Conservation (phyloP, 2,797 vertebrate genomes). For the Sebastolobus alascanus region DNA sequence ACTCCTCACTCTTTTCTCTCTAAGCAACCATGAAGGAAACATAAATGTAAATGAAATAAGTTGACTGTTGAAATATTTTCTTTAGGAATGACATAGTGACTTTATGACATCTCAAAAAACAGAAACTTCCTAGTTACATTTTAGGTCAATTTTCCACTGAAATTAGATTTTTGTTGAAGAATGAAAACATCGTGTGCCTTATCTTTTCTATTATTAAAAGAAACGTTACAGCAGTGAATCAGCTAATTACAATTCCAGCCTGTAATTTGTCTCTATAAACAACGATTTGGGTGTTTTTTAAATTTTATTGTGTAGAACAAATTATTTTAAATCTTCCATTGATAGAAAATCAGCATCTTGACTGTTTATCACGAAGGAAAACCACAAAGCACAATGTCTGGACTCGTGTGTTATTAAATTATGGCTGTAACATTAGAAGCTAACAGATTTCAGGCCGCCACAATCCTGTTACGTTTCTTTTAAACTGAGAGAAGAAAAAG, state of each 20-base stretch:
- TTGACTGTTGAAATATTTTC: slow-evolving; percentile 40
- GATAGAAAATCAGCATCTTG: slow-evolving; percentile 20
- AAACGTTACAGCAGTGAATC: slow-evolving; percentile 9
- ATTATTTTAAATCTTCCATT: slow-evolving; percentile 18
- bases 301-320: not conserved
- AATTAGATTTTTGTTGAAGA: slow-evolving; percentile 33
- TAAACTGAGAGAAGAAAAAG: slow-evolving; percentile 22
- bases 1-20: slow-evolving; percentile 63
- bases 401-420: slow-evolving; percentile 27
- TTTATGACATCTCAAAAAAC: slow-evolving; percentile 32
- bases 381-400: slow-evolving; percentile 36
- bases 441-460: slow-evolving; percentile 16
- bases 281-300: slow-evolving; percentile 1
- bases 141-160: slow-evolving; percentile 25
- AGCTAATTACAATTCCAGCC: not conserved
- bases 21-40: slow-evolving; percentile 75
- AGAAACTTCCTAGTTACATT: slow-evolving; percentile 17
- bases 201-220: slow-evolving; percentile 49
- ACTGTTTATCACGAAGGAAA: slow-evolving; percentile 48
- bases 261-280: slow-evolving; percentile 5
- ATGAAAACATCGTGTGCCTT: slow-evolving; percentile 72
- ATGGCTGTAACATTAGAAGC: slow-evolving; percentile 34
- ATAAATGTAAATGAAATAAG: slow-evolving; percentile 43
- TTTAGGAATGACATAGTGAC: slow-evolving; percentile 38
- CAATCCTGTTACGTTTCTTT: slow-evolving; percentile 19